Evolutionary conservation across 2,888 invertebrate species (phyloP).

Genomic region (Hemaris fuciformis): DNA sequence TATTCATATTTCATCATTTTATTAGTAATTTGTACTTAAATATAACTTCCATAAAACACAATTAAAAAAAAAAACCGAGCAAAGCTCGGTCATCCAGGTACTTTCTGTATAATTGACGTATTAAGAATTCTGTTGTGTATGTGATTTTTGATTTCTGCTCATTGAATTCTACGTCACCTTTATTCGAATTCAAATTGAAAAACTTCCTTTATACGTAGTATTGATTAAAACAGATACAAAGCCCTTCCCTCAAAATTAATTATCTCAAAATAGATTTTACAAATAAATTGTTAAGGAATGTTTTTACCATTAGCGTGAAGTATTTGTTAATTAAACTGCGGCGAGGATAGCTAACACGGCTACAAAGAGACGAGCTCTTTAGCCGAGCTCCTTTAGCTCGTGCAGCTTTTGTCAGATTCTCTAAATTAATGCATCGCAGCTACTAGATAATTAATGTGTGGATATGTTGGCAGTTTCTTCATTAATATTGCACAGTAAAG

Average conservation of each 20-base stretch:
- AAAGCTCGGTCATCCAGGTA: too few relatives aligned
- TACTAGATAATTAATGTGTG: conserved; percentile 3
- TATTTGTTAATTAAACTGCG: conserved; percentile 4
- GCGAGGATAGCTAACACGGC: background rate
- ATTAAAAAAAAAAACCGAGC: too few relatives aligned
- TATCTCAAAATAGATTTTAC: background rate
- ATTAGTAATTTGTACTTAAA: too few relatives aligned
- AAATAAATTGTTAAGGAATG: background rate
- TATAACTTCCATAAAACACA: too few relatives aligned
- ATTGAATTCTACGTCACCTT: too few relatives aligned
- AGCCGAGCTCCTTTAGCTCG: background rate
- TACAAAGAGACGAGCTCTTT: conserved; percentile 1
- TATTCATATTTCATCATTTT: too few relatives aligned
- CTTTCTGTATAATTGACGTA: too few relatives aligned
- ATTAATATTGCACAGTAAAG: background rate
- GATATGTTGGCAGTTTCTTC: background rate
- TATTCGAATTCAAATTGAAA: too few relatives aligned
- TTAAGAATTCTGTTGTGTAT: too few relatives aligned
- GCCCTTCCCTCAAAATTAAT: background rate
- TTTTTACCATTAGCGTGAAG: background rate
- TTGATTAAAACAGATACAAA: too few relatives aligned
- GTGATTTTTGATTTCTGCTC: too few relatives aligned
- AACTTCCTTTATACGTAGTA: too few relatives aligned
- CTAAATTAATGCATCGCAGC: conserved; percentile 1
- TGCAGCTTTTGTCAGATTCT: conserved; percentile 7